phyloP scores from a whole-genome alignment of 2,888 invertebrate species.

The Melikaiella ostensackeni region DNA sequence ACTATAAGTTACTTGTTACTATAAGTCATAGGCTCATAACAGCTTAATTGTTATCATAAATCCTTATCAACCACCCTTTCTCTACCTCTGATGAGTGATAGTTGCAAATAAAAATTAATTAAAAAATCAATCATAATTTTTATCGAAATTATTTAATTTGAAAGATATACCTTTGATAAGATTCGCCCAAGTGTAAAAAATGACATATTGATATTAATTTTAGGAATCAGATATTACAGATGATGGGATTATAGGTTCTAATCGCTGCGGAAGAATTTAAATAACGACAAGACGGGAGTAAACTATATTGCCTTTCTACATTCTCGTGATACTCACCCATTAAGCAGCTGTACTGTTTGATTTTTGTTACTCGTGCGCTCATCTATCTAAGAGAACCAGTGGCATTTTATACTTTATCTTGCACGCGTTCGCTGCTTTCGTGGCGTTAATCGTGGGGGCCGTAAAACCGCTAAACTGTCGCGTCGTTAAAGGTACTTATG shows the following conservation, averaged over 20 bases:
- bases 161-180: neutral
- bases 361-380: neutral
- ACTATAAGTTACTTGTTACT: no score
- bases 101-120: neutral
- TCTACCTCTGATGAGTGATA: neutral
- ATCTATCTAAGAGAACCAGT: slow-evolving; percentile 28
- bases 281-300: neutral
- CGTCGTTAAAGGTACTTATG: slow-evolving; percentile 43
- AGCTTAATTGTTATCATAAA: no score
- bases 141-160: neutral
- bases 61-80: neutral
- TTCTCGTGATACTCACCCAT: neutral
- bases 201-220: neutral
- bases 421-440: slow-evolving; percentile 49
- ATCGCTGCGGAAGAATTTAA: neutral
- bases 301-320: neutral
- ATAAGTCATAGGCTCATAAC: no score
- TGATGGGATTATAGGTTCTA: neutral
- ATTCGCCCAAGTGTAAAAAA: neutral
- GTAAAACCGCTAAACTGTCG: slow-evolving; percentile 44
- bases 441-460: slow-evolving; percentile 48
- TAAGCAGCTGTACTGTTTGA: neutral
- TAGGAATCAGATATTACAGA: neutral
- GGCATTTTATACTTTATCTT: slow-evolving; percentile 51
- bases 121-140: neutral